Evolutionary conservation across 2,113 vertebrate genomes (phyloP), one percentile per base, ranked within the genome.

Genomic region (Phrynocephalus versicolor): DNA sequence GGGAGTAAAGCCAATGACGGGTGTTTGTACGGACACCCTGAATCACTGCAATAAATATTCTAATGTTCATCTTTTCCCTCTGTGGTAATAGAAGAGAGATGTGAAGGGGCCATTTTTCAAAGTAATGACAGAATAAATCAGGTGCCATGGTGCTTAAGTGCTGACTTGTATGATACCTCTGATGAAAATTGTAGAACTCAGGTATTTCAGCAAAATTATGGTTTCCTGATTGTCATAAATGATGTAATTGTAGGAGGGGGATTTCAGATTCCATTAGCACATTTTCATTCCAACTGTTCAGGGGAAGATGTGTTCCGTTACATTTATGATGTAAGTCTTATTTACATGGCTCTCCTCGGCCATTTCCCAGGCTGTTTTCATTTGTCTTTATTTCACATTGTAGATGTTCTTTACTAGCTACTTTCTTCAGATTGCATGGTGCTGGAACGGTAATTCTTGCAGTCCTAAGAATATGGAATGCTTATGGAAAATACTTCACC

Each of bases 121-220:
- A 90, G 95, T 97, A 96, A 97, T 97, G 96, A 96, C 93, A 91
- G 96, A 97, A 97, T 97, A 96, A 97, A 97, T 97, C 96, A 97
- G 95, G 79, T 88, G 90, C 85, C 91, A 85, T 90, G 94, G 95
- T 94, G 90, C 88, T 60, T n/a, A 94, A 91, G 87, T 95, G 95
- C 95, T 92, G 94, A 93, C 95, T 95, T 92, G 78, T 87, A 94
- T 88, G 93, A 90, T 90, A 94, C 93, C 91, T 93, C 88, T 91
- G 95, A 92, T 95, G 94, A 96, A 96, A 96, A 95, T 95, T 94
- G 95, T 85, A 93, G 93, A 93, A 94, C 94, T 96, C 94, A 89
- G 94, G 96, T 97, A 91, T 96, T 97, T 95, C 81, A 90, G 93
- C 93, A 93, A 95, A 96, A 96, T 94, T 94, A 93, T 83, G 86